Percentiles rank a stretch among this genome's conserved stretches.
phyloP scores from a whole-genome alignment of 2,113 vertebrate species.

The cattle (Bos taurus) region ARS-UCD2.0 NC_037342.1:28819001-28819500 shows the following conservation, averaged over 20 bases:
- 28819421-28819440: background rate
- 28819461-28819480: background rate
- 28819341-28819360: background rate
- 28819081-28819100: background rate
- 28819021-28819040: background rate
- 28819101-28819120: background rate
- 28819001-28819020: background rate
- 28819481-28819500: background rate
- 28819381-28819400: rapidly evolving
- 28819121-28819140: no score
- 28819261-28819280: background rate
- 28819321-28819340: background rate
- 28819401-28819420: background rate
- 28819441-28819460: background rate
- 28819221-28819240: no score
- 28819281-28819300: background rate
- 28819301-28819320: background rate
- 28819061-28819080: background rate
- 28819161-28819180: background rate
- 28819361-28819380: background rate
- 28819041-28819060: background rate
- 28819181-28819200: background rate
- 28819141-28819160: background rate
- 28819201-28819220: background rate
- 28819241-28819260: background rate